Percentiles rank a stretch among this genome's conserved stretches.
These are phyloP conservation scores for Lysandra bellargus DNA, from an alignment of 2,888 invertebrate genomes.

Conservation along the genomic window DNA sequence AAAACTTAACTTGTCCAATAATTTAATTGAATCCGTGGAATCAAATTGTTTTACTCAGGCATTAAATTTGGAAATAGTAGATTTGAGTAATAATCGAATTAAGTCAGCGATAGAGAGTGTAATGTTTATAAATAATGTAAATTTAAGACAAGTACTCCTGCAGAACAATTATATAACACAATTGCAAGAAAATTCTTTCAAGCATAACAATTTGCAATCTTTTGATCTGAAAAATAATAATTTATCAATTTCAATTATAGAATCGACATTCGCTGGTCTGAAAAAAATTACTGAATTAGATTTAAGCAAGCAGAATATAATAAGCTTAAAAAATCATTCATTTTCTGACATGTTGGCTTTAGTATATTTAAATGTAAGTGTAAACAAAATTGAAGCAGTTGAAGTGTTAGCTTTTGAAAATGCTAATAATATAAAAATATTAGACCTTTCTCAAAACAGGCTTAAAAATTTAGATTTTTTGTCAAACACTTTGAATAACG, in stretches of 20 bases:
- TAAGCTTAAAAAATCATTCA: constrained; percentile 49
- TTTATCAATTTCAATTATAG: constrained; percentile 52
- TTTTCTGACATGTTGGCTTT: constrained; percentile 53
- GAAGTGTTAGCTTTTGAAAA: constrained; percentile 53
- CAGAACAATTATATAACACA: constrained; percentile 54
- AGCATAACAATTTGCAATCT: constrained; percentile 50
- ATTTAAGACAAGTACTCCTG: constrained; percentile 55
- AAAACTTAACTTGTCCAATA: constrained; percentile 59
- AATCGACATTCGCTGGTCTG: constrained; percentile 57
- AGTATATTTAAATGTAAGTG: constrained; percentile 56
- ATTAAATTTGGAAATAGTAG: constrained; percentile 50
- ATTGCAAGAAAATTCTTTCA: constrained; percentile 57
- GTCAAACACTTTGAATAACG: constrained; percentile 47
- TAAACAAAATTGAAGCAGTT: constrained; percentile 53
- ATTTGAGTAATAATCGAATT: constrained; percentile 61
- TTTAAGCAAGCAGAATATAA: constrained; percentile 55
- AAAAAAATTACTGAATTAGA: constrained; percentile 49
- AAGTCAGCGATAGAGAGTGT: constrained; percentile 51
- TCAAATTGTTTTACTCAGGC: constrained; percentile 59
- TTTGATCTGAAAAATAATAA: constrained; percentile 59
- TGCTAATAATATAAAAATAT: constrained; percentile 44
- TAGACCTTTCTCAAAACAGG: constrained; percentile 62
- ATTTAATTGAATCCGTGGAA: constrained; percentile 55
- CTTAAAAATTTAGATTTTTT: constrained; percentile 54
- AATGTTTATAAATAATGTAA: constrained; percentile 57